Evolutionary conservation across 1,140 invertebrate genomes (phyloP), one percentile per base, ranked within the genome.

Genomic region (Whitmania pigra): DNA sequence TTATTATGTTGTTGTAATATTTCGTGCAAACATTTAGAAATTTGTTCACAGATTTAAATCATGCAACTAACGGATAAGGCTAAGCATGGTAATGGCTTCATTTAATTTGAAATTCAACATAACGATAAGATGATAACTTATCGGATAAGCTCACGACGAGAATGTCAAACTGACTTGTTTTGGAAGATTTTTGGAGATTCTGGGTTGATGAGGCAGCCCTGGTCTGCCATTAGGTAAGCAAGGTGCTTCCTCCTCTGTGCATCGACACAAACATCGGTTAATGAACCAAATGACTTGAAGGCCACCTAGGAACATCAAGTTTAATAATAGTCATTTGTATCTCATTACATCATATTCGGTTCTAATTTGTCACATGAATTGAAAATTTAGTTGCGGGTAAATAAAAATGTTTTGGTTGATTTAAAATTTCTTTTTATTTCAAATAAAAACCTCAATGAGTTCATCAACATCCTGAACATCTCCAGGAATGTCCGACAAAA

Each of bases 141-240:
- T 57, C 20, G 9, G 25, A 57, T 25, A 57, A 57, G 54, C 54
- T n/a, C 20, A 9, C 5, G 54, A n/a, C 9, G 25, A 25, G 54
- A 57, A 57, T 5, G 54, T 57, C 25, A 25, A 9, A 2, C 49
- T 73, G 29, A 82, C 80, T 79, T 82, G 81, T 76, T 82, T 82
- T 2, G 94, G 93, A 72, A 97, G 85, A 85, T 95, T 95, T 22
- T 89, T 88, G 18, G 88, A 22, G 88, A 88, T 80, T 91, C 90
- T 0, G 92, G 92, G 84, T 95, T 94, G 69, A 95, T 89, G 73
- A 95, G 84, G 69, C 90, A 89, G 57, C 94, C 94, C 80, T 94
- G 92, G 82, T 97, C 92, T 29, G 92, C 90, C 93, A 97, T 97
- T 36, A 98, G 84, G 83, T 94, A 94, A 11, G 94, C 94, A 75